These are phyloP conservation scores for Hemibagrus wyckioides DNA, from an alignment of 2,113 vertebrate species.

Conservation along the genomic window DNA sequence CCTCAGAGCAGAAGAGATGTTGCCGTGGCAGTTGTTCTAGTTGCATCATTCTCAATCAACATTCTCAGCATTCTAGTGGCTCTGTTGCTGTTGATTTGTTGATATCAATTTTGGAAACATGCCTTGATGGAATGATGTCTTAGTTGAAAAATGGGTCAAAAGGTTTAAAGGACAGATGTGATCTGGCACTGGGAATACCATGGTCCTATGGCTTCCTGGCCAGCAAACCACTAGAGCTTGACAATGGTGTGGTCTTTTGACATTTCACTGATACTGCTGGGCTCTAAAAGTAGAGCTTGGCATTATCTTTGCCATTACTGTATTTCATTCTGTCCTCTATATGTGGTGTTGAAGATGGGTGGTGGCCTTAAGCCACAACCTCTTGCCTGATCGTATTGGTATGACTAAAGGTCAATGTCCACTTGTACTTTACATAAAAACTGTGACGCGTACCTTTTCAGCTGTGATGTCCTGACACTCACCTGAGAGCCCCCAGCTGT, in stretches of 20 bases:
- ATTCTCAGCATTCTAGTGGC: neutral
- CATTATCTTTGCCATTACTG: constrained; percentile 31
- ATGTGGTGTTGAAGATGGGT: too few relatives aligned
- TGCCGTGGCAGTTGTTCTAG: constrained; percentile 24
- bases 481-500: neutral
- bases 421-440: neutral
- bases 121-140: neutral
- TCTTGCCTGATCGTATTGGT: neutral
- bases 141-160: neutral
- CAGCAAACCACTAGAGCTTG: neutral
- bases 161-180: neutral
- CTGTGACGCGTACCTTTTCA: neutral
- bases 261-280: constrained; percentile 38
- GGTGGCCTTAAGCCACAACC: neutral
- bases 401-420: neutral
- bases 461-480: neutral
- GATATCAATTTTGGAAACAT: neutral
- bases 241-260: constrained; percentile 44
- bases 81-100: neutral
- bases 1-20: neutral
- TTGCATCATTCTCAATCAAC: constrained; percentile 19
- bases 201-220: neutral
- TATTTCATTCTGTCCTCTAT: constrained; percentile 32
- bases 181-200: neutral
- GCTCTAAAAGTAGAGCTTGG: constrained; percentile 28